A percentile compares a stretch with the other conserved stretches of the same genome.
Evolutionary conservation across 2,797 vertebrate species (phyloP).

Genomic region (Galaxias olidus): DNA sequence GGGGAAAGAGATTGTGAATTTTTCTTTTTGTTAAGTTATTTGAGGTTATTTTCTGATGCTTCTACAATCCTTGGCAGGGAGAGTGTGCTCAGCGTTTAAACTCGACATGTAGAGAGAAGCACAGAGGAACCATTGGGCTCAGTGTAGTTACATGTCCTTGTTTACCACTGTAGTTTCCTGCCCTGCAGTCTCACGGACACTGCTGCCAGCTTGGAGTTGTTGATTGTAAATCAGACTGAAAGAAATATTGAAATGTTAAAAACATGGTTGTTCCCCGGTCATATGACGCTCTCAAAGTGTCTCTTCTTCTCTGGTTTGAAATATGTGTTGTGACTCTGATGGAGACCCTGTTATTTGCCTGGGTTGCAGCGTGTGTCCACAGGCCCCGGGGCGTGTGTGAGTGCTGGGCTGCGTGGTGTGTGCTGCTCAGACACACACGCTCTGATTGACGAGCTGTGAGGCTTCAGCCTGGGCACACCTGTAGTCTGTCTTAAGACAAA

Average conservation of each 20-base stretch:
- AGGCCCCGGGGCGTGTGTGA: conserved; percentile 65
- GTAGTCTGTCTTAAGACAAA: conserved; percentile 15
- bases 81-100: too few relatives aligned
- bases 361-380: conserved; percentile 78
- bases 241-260: too few relatives aligned
- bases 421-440: conserved; percentile 42
- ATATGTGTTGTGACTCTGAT: conserved; percentile 60
- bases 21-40: conserved; percentile 47
- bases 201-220: too few relatives aligned
- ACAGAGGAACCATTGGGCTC: too few relatives aligned
- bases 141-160: too few relatives aligned
- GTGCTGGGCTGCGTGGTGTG: conserved; percentile 33
- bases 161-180: too few relatives aligned
- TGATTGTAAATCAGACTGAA: too few relatives aligned
- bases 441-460: conserved; percentile 48
- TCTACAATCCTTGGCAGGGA: too few relatives aligned
- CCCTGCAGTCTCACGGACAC: too few relatives aligned
- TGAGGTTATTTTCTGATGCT: neutral
- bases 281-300: conserved; percentile 2
- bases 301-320: conserved; percentile 37
- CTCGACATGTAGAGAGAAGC: too few relatives aligned
- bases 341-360: conserved; percentile 79
- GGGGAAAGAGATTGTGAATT: conserved; percentile 29
- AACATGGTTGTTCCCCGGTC: conserved; percentile 1
- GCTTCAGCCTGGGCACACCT: conserved; percentile 44